phyloP scores from a whole-genome alignment of 2,113 vertebrate species.

The Notechis scutatus region DNA sequence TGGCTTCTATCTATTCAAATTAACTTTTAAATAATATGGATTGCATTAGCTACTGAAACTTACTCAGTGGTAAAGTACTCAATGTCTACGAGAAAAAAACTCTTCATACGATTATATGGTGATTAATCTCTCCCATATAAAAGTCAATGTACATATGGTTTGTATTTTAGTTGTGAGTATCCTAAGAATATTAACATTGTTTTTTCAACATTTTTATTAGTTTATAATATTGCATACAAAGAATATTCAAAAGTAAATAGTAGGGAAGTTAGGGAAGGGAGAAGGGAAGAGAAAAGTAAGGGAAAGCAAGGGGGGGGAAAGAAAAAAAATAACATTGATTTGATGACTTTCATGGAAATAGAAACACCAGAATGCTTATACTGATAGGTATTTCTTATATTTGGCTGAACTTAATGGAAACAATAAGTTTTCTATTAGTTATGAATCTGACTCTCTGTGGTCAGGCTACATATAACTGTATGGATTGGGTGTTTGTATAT shows the following conservation, averaged over 20 bases:
- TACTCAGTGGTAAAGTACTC: neutral
- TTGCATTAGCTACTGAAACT: neutral
- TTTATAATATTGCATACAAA: too few relatives aligned
- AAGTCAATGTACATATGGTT: neutral
- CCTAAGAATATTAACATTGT: neutral
- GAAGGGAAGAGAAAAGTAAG: too few relatives aligned
- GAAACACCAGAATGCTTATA: neutral
- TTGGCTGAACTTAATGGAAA: neutral
- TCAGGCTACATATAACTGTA: neutral
- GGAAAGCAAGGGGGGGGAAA: too few relatives aligned
- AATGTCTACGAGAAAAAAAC: neutral
- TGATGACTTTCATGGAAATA: neutral
- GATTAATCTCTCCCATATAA: neutral
- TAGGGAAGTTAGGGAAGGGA: too few relatives aligned
- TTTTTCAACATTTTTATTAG: too few relatives aligned
- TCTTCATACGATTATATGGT: neutral
- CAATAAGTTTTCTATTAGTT: neutral
- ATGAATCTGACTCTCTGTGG: neutral
- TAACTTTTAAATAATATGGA: neutral
- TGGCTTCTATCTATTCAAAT: neutral
- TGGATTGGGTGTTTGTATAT: neutral
- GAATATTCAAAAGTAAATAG: too few relatives aligned
- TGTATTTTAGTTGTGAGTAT: neutral
- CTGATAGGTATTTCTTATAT: neutral
- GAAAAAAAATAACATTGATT: neutral